These are phyloP conservation scores for Phalacrocorax pelagicus DNA, from an alignment of 2,113 vertebrate species.

Conservation along the genomic window DNA sequence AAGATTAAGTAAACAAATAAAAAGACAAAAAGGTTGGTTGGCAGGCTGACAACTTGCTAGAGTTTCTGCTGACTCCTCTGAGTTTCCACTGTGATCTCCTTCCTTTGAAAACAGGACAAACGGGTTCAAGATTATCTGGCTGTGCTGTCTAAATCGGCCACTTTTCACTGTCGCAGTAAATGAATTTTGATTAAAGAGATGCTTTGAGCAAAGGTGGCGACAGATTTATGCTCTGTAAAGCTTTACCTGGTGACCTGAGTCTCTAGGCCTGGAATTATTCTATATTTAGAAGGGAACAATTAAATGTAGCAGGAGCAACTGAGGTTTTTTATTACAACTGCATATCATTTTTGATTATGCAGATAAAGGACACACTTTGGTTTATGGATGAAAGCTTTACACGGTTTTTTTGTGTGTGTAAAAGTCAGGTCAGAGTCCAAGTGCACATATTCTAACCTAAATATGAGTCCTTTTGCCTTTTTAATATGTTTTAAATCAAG, in stretches of 20 bases:
- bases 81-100: constrained; percentile 17
- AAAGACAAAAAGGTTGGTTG: constrained; percentile 16
- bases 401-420: neutral
- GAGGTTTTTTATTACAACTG: neutral
- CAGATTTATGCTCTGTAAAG: constrained; percentile 33
- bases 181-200: constrained; percentile 52
- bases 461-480: neutral
- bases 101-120: constrained; percentile 46
- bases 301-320: neutral
- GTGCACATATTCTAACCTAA: neutral
- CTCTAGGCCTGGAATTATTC: neutral
- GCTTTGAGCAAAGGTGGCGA: constrained; percentile 26
- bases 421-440: neutral
- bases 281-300: constrained; percentile 35
- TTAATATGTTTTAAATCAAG: neutral
- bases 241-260: constrained; percentile 48
- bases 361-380: neutral
- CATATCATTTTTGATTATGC: neutral
- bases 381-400: neutral
- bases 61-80: constrained; percentile 55
- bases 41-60: constrained; percentile 28
- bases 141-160: neutral
- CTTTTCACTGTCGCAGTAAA: constrained; percentile 40
- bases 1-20: constrained; percentile 33
- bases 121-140: constrained; percentile 31